phyloP scores from a whole-genome alignment of 2,888 invertebrate species.

The Drosophila buzzatii region DNA sequence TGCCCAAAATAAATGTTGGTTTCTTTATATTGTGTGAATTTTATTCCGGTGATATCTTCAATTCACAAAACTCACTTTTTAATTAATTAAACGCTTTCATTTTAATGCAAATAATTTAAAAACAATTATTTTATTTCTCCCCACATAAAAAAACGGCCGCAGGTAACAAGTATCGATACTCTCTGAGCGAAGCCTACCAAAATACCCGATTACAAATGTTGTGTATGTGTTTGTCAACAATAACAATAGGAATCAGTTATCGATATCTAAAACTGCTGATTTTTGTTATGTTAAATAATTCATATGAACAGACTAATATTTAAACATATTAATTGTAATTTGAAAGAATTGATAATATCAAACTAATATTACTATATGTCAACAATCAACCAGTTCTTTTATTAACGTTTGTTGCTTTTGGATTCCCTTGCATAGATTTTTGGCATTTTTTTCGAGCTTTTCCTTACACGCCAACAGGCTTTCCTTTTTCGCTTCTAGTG shows the following conservation, averaged over 20 bases:
- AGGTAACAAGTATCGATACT: slow-evolving; percentile 59
- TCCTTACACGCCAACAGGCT: slow-evolving; percentile 73
- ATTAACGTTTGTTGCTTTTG: slow-evolving; percentile 61
- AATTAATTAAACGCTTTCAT: slow-evolving; percentile 57
- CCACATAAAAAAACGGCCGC: slow-evolving; percentile 64
- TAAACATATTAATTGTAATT: not conserved
- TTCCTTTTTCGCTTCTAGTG: slow-evolving; percentile 71
- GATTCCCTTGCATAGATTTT: slow-evolving; percentile 74
- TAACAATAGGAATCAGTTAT: slow-evolving; percentile 15
- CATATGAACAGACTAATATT: not conserved
- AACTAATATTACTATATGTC: not conserved
- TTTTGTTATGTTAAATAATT: not conserved
- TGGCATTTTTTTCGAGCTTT: slow-evolving; percentile 77
- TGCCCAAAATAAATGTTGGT: slow-evolving; percentile 20
- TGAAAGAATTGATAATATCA: not conserved
- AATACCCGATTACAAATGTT: slow-evolving; percentile 42
- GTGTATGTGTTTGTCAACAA: slow-evolving; percentile 26
- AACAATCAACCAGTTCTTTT: slow-evolving; percentile 52
- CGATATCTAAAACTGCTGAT: slow-evolving; percentile 33
- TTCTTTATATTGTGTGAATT: slow-evolving; percentile 1
- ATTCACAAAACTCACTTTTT: slow-evolving; percentile 47
- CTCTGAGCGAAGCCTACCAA: slow-evolving; percentile 45
- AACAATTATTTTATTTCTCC: slow-evolving; percentile 60
- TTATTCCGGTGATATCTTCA: not conserved
- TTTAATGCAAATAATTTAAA: slow-evolving; percentile 53